Percentiles rank a stretch among this genome's conserved stretches.
Evolutionary conservation across 2,113 vertebrate species (phyloP).

Genomic region (Columba janthina): DNA sequence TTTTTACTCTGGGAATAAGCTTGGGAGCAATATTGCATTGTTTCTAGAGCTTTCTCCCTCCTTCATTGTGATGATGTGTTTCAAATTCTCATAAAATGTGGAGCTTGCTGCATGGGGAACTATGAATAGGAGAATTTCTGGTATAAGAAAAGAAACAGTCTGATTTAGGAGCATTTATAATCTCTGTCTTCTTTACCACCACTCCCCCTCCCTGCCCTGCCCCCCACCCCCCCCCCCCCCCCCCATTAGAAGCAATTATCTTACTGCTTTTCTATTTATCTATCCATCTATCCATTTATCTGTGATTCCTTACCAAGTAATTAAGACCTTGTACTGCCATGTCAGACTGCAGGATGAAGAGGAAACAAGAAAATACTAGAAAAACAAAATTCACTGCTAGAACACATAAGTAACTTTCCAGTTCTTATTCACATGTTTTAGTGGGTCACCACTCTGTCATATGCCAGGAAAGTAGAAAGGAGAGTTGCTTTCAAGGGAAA

Average conservation of each 20-base stretch:
- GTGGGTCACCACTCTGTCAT: background rate
- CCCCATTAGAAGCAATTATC: background rate
- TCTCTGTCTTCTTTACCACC: background rate
- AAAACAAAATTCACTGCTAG: background rate
- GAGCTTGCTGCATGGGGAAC: background rate
- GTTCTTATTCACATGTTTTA: background rate
- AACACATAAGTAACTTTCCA: background rate
- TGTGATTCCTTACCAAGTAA: conserved; percentile 1
- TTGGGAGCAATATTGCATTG: background rate
- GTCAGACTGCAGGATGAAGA: background rate
- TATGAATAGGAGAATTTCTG: background rate
- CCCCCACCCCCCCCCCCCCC: too few relatives aligned
- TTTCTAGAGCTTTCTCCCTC: background rate
- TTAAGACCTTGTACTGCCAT: background rate
- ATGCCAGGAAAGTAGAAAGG: background rate
- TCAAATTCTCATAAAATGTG: background rate
- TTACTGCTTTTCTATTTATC: background rate
- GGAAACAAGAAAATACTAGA: background rate
- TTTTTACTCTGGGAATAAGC: background rate
- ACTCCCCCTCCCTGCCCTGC: background rate
- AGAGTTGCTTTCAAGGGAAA: background rate
- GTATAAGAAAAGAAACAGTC: background rate
- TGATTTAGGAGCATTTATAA: conserved; percentile 35
- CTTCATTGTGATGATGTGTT: background rate
- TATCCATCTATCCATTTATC: background rate